phyloP scores from a whole-genome alignment of 2,113 vertebrate species.

The Addax nasomaculatus region DNA sequence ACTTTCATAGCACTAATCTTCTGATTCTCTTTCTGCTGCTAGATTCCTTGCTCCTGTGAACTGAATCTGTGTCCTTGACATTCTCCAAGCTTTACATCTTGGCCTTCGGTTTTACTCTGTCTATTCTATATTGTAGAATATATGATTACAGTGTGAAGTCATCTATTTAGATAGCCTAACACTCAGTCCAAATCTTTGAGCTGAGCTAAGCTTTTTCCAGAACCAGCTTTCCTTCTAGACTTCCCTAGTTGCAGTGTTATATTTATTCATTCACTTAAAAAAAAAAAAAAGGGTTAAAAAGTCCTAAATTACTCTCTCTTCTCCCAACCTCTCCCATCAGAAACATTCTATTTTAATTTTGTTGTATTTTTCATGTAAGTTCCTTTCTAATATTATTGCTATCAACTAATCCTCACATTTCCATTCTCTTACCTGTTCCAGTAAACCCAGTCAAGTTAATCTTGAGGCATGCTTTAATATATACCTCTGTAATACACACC shows the following conservation, averaged over 20 bases:
- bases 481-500: too few species aligned
- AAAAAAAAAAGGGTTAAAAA: neutral
- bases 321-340: neutral
- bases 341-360: neutral
- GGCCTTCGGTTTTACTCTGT: neutral
- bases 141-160: neutral
- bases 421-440: neutral
- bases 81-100: neutral
- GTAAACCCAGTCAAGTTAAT: neutral
- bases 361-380: neutral
- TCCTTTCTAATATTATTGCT: neutral
- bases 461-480: neutral
- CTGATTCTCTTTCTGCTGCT: neutral
- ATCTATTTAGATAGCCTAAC: neutral
- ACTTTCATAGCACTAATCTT: neutral
- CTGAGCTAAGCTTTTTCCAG: slow-evolving; percentile 18
- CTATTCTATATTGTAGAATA: neutral
- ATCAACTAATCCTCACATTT: neutral
- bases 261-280: neutral
- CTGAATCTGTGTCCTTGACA: neutral
- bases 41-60: neutral
- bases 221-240: neutral
- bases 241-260: neutral
- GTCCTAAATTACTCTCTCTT: neutral
- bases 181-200: neutral